A percentile compares a stretch with the other conserved stretches of the same genome.
Conservation (phyloP, 2,797 vertebrate species). For the Triplophysa yarkandensis region DNA sequence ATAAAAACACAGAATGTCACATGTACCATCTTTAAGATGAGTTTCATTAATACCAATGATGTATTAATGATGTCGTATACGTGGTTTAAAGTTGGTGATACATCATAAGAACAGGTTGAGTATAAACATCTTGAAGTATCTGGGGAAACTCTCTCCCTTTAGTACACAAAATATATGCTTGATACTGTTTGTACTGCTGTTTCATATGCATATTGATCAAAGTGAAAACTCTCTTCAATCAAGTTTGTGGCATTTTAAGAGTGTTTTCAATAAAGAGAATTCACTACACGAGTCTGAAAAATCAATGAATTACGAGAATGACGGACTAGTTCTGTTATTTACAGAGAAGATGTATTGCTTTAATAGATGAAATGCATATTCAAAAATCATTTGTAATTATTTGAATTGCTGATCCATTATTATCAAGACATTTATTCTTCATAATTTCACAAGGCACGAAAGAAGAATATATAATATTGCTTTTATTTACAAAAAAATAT, state of each 20-base stretch:
- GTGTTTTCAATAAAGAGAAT: conserved; percentile 32
- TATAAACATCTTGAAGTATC: conserved; percentile 7
- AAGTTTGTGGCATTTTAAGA: conserved; percentile 34
- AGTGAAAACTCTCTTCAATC: conserved; percentile 28
- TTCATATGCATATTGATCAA: conserved; percentile 4
- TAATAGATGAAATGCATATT: conserved; percentile 53
- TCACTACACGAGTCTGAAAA: conserved; percentile 3
- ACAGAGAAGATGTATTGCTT: conserved; percentile 30
- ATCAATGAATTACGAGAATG: conserved; percentile 39
- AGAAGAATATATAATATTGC: neutral
- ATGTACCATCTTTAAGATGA: conserved; percentile 57
- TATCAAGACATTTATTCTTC: conserved; percentile 71
- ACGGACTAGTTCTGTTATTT: conserved; percentile 13
- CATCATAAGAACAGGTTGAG: conserved; percentile 29
- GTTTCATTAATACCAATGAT: conserved; percentile 71
- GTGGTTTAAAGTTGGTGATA: conserved; percentile 44
- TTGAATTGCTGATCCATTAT: conserved; percentile 93
- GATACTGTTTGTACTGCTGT: conserved; percentile 5
- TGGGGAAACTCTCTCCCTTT: neutral
- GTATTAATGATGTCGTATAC: conserved; percentile 60
- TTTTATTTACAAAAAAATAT: neutral
- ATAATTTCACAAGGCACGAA: conserved; percentile 67
- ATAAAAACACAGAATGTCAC: conserved; percentile 25
- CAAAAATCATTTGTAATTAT: conserved; percentile 95
- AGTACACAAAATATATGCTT: neutral